Conservation (phyloP, 2,797 vertebrate genomes). For the Halcyon smyrnensis region DNA sequence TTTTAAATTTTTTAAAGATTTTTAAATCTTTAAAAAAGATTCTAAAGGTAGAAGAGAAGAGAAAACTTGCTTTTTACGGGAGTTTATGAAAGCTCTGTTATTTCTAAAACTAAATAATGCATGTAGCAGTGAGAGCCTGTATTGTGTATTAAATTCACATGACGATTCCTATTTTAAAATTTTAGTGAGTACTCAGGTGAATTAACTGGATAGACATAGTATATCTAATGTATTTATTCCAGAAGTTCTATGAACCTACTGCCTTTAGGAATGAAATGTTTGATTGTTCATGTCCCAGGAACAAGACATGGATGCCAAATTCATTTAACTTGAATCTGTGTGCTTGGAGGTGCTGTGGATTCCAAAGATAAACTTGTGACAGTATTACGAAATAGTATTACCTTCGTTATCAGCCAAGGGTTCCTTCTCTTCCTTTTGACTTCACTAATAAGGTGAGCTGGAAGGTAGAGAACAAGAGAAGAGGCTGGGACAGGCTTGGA, state of each 20-base stretch:
- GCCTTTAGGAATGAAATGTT: background rate
- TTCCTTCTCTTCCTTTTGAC: background rate
- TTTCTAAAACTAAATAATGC: conserved; percentile 39
- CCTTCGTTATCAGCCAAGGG: background rate
- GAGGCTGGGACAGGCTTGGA: background rate
- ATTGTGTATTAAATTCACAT: background rate
- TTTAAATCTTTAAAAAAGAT: no score
- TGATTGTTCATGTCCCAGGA: background rate
- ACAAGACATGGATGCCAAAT: background rate
- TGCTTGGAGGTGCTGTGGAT: background rate
- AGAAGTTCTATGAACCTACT: background rate
- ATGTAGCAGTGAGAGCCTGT: background rate
- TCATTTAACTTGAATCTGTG: background rate
- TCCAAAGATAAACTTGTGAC: background rate
- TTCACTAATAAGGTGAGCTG: background rate
- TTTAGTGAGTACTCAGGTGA: background rate
- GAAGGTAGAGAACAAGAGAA: background rate
- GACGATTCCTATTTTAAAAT: background rate
- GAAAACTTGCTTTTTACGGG: conserved; percentile 11
- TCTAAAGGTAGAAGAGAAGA: background rate
- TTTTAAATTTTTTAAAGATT: background rate
- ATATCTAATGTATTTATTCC: background rate
- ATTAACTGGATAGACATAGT: background rate
- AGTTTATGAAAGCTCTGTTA: background rate
- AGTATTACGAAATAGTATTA: background rate